Evolutionary conservation across 2,888 invertebrate genomes (phyloP).

Genomic region (Hyposoter didymator): DNA sequence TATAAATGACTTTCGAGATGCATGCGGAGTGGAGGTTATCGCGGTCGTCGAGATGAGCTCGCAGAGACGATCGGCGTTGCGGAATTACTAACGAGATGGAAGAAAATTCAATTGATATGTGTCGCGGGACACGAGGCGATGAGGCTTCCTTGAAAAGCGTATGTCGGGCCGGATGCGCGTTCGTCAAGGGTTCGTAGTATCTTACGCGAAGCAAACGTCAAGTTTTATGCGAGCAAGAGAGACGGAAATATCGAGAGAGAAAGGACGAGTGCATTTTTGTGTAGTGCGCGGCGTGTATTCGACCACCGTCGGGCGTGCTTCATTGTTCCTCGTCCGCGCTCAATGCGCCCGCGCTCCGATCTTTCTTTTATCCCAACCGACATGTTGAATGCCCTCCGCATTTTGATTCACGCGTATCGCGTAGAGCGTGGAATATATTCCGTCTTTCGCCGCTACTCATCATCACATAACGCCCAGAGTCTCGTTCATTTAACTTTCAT

Average conservation of each 20-base stretch:
- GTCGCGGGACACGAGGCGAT: conserved; percentile 74
- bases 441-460: conserved; percentile 14
- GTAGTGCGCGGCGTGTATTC: conserved; percentile 19
- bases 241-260: background rate
- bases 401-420: conserved; percentile 76
- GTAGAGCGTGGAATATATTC: conserved; percentile 19
- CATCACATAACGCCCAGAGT: background rate
- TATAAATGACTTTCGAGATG: background rate
- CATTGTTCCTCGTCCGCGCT: conserved; percentile 59
- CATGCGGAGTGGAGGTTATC: conserved; percentile 1
- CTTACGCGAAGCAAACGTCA: conserved; percentile 8
- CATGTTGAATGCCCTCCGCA: conserved; percentile 82
- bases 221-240: background rate
- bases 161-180: conserved; percentile 80
- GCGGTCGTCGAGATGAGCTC: background rate
- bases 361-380: conserved; percentile 82
- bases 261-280: conserved; percentile 24
- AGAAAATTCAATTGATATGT: conserved; percentile 81
- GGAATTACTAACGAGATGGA: conserved; percentile 69
- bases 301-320: conserved; percentile 29
- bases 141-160: conserved; percentile 79
- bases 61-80: conserved; percentile 39
- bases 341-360: conserved; percentile 59
- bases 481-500: conserved; percentile 48
- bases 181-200: conserved; percentile 71